Conservation (phyloP, 2,888 invertebrate species). For the Octodonta nipae region DNA sequence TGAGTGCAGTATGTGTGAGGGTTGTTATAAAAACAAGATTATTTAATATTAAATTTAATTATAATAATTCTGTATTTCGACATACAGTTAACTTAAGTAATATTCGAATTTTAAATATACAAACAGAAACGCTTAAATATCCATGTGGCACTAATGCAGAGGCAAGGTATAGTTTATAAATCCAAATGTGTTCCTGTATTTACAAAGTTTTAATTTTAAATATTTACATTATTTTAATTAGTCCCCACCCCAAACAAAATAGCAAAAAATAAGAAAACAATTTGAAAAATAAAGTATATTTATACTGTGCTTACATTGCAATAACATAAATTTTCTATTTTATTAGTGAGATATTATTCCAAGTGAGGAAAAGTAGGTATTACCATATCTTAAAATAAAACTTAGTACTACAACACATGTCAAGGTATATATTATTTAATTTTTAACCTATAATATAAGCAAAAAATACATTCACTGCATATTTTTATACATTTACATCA, state of each 20-base stretch:
- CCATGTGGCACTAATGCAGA: constrained; percentile 19
- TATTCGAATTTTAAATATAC: constrained; percentile 17
- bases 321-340: no score
- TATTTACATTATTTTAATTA: constrained; percentile 14
- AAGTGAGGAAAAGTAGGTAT: constrained; percentile 29
- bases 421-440: no score
- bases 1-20: constrained; percentile 14
- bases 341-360: constrained; percentile 10
- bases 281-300: constrained; percentile 33
- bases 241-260: constrained; percentile 11
- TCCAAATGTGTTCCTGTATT: constrained; percentile 11
- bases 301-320: no score
- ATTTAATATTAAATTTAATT: constrained; percentile 26
- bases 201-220: constrained; percentile 10
- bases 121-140: constrained; percentile 20
- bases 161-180: constrained; percentile 24
- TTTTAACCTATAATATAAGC: no score
- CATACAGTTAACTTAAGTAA: constrained; percentile 27
- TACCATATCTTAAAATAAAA: constrained; percentile 28
- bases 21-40: constrained; percentile 25
- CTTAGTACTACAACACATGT: no score
- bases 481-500: no score
- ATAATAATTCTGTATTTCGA: constrained; percentile 31
- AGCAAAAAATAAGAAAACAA: constrained; percentile 20
- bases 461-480: no score